These are phyloP conservation scores for Seriola dumerili DNA, from an alignment of 2,113 vertebrate species.

Conservation along the genomic window DNA sequence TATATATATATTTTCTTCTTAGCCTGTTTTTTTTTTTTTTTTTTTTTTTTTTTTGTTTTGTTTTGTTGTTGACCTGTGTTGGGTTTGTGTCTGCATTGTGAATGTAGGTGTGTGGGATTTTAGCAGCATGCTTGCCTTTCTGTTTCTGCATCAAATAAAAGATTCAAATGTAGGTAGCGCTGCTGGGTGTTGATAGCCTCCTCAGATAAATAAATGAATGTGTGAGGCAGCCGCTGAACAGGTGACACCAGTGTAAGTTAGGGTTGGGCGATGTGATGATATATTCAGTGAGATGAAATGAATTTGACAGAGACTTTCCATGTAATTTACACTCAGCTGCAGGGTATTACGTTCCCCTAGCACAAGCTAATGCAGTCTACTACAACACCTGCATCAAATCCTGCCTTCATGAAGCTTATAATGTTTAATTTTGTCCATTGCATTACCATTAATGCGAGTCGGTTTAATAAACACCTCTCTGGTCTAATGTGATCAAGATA, in stretches of 20 bases:
- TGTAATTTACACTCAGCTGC: background rate
- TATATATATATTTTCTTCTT: background rate
- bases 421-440: background rate
- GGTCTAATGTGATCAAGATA: too few relatives aligned
- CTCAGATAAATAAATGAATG: background rate
- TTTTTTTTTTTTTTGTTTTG: too few relatives aligned
- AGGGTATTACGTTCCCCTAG: background rate
- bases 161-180: background rate
- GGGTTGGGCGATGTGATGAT: background rate
- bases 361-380: background rate
- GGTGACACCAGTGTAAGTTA: background rate
- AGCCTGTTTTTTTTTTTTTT: background rate
- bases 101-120: conserved; percentile 21
- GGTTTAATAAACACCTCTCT: too few relatives aligned
- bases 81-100: conserved; percentile 36
- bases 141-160: conserved; percentile 20
- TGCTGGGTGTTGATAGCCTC: background rate
- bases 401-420: background rate
- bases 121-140: conserved; percentile 49
- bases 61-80: conserved; percentile 33
- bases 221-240: background rate
- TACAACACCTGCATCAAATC: background rate
- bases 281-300: background rate
- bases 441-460: too few relatives aligned
- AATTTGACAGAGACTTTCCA: background rate